Evolutionary conservation across 1,140 invertebrate genomes (phyloP), one percentile per base, ranked within the genome.

Genomic region (Drosophila watanabei): DNA sequence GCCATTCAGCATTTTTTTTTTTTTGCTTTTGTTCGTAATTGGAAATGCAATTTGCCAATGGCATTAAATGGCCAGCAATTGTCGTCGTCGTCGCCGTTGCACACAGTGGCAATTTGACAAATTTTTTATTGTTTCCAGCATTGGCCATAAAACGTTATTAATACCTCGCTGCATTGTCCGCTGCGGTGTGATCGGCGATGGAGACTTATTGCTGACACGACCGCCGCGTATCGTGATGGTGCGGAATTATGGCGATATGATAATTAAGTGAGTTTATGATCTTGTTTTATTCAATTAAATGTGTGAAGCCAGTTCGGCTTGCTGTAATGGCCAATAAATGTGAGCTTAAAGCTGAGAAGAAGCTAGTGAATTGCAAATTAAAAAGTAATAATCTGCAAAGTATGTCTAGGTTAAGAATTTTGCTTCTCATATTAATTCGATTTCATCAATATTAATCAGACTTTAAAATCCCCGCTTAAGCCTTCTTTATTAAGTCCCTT

Each of bases 41-140:
- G 64, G 66, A 85, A 89, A 72, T 85, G 81, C 85, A 88, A 89
- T 89, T 89, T 89, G 85, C 86, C 85, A 88, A 69, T 81, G 69
- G 85, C 85, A 85, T 69, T 87, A 71, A 79, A 79, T 82, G 80
- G 84, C 71, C 72, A 71, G 65, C 72, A 80, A 88, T 79, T 78
- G 75, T 48, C 64, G 48, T 48, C 45, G 45, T 24, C 43, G 43
- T 46, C 46, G 46, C 30, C 48, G 73, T 57, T 57, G 77, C 64
- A 33, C 59, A 46, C 86, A 59, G 84, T 88, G 84, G 84, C 85
- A 88, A 88, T 79, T 85, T 88, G 84, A 88, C 84, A 88, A 88
- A 88, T 88, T 85, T 88, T 89, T 89, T 75, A 88, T 88, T 88
- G 86, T 85, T 88, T 75, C 62, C 83, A 85, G 76, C 62, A 68